Evolutionary conservation across 1,140 invertebrate genomes (phyloP).

Genomic region (Monochamus saltuarius): DNA sequence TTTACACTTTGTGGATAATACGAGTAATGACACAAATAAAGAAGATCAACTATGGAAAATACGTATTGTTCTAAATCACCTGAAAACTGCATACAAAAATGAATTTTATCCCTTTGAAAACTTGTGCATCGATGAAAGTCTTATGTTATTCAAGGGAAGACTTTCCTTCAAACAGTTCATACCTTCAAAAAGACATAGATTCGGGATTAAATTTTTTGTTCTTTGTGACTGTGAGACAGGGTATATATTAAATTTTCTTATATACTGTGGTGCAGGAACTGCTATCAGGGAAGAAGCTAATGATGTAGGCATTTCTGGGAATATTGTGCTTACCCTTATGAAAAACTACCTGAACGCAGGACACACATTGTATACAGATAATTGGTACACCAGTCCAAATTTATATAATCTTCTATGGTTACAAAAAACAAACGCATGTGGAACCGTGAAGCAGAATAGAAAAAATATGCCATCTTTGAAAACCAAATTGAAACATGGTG

Average conservation of each 20-base stretch:
- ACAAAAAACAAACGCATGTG: slow-evolving; percentile 42
- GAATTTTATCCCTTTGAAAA: slow-evolving; percentile 30
- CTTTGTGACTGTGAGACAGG: slow-evolving; percentile 18
- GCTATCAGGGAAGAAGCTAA: background rate
- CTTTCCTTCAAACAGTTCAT: slow-evolving; percentile 50
- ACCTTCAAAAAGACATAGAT: slow-evolving; percentile 38
- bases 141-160: no score
- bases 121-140: slow-evolving; percentile 39
- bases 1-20: slow-evolving; percentile 33
- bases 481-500: slow-evolving; percentile 36
- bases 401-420: slow-evolving; percentile 7
- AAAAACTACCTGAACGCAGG: slow-evolving; percentile 39
- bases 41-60: slow-evolving; percentile 26
- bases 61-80: slow-evolving; percentile 1
- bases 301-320: slow-evolving; percentile 33
- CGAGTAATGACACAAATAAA: slow-evolving; percentile 5
- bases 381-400: slow-evolving; percentile 49
- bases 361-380: slow-evolving; percentile 49
- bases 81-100: slow-evolving; percentile 1
- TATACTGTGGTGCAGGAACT: slow-evolving; percentile 13
- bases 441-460: slow-evolving; percentile 42
- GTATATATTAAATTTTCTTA: slow-evolving; percentile 18
- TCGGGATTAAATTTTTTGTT: slow-evolving; percentile 25
- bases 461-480: slow-evolving; percentile 41
- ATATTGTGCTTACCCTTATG: slow-evolving; percentile 44